phyloP scores from a whole-genome alignment of 2,888 invertebrate genomes.

The Gerris lacustris region DNA sequence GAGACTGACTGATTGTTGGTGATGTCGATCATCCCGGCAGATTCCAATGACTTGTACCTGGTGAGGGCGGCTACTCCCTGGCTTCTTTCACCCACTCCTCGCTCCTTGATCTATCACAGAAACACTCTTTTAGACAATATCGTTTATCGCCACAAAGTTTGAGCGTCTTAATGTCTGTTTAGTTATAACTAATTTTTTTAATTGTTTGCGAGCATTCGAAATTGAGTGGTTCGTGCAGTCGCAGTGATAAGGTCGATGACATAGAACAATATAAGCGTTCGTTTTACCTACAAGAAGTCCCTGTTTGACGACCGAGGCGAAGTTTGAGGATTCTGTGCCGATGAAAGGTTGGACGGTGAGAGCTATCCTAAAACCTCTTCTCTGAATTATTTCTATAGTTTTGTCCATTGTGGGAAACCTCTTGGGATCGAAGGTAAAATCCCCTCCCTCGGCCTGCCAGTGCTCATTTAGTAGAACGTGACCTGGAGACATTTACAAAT shows the following conservation, averaged over 20 bases:
- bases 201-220: too few relatives aligned
- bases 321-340: conserved; percentile 70
- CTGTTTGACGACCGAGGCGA: conserved; percentile 63
- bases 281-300: conserved; percentile 50
- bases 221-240: too few relatives aligned
- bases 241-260: too few relatives aligned
- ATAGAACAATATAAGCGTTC: too few relatives aligned
- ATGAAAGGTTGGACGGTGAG: conserved; percentile 85
- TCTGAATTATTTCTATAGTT: conserved; percentile 64
- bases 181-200: too few relatives aligned
- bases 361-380: conserved; percentile 74
- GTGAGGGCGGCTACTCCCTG: conserved; percentile 63
- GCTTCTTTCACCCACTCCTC: conserved; percentile 53
- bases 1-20: conserved; percentile 68
- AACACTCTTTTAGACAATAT: neutral
- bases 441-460: conserved; percentile 45
- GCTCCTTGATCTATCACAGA: conserved; percentile 42
- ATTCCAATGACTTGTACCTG: conserved; percentile 62
- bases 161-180: too few relatives aligned
- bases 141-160: too few relatives aligned
- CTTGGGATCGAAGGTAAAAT: conserved; percentile 64
- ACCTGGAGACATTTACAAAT: conserved; percentile 27
- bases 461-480: conserved; percentile 37
- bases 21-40: conserved; percentile 74
- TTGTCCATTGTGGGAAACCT: conserved; percentile 67